Evolutionary conservation across 2,113 vertebrate species (phyloP).

Genomic region (Phocoena sinus): DNA sequence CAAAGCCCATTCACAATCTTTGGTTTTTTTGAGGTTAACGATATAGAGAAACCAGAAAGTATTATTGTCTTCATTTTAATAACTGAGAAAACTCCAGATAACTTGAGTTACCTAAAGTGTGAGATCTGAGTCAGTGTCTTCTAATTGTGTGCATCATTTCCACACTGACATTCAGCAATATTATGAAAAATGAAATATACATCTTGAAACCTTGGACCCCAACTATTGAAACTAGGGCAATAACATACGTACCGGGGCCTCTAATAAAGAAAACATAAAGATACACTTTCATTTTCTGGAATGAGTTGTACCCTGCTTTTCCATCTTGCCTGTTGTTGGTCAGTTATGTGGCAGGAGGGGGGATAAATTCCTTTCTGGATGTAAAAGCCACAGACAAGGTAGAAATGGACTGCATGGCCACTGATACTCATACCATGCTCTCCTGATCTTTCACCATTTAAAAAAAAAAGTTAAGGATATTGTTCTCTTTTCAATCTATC

Average conservation of each 20-base stretch:
- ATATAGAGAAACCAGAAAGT: background rate
- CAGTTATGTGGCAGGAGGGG: no score
- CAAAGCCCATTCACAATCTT: background rate
- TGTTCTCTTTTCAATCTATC: no score
- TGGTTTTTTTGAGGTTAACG: background rate
- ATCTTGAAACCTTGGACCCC: background rate
- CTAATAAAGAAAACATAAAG: background rate
- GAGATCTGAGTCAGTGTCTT: background rate
- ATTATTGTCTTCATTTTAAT: background rate
- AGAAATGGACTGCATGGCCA: no score
- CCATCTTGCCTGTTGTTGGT: background rate
- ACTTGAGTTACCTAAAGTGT: background rate
- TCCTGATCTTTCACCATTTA: no score
- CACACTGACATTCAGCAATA: background rate
- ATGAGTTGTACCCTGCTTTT: background rate
- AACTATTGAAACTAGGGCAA: background rate
- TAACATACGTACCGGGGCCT: background rate
- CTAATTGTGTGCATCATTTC: background rate
- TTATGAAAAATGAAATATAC: background rate
- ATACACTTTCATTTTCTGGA: background rate
- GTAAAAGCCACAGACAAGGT: no score
- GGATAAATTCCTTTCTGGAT: no score
- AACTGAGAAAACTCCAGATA: background rate
- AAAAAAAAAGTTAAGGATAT: no score
- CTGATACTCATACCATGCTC: no score